phyloP scores from a whole-genome alignment of 2,113 vertebrate species.

The Telmatochromis sp. region DNA sequence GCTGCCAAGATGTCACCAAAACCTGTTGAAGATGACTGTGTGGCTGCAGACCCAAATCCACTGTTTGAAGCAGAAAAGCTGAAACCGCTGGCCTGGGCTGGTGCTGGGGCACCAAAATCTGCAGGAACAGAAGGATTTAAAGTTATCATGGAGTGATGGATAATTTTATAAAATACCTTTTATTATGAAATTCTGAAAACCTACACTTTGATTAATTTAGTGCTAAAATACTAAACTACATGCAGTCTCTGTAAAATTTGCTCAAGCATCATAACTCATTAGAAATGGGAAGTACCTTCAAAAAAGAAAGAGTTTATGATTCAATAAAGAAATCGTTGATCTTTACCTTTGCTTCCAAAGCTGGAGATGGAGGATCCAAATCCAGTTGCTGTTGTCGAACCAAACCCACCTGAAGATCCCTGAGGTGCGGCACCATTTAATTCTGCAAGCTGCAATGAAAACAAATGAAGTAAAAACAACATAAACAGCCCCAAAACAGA shows the following conservation, averaged over 20 bases:
- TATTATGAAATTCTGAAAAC: neutral
- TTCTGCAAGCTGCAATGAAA: conserved; percentile 72
- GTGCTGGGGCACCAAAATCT: conserved; percentile 67
- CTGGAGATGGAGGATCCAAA: conserved; percentile 43
- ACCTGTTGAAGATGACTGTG: conserved; percentile 32
- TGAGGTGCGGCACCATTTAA: conserved; percentile 61
- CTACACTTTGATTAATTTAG: neutral
- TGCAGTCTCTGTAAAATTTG: neutral
- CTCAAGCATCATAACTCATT: neutral
- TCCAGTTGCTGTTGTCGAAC: conserved; percentile 3
- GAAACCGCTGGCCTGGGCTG: conserved; percentile 55
- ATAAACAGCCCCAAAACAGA: neutral
- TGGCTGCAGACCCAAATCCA: conserved; percentile 35
- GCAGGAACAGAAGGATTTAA: neutral
- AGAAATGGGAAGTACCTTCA: neutral
- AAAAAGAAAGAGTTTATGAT: neutral
- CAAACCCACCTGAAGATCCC: conserved; percentile 65
- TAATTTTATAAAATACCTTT: neutral
- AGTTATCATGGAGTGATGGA: neutral
- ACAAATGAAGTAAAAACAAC: neutral
- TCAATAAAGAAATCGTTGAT: neutral
- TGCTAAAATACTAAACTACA: neutral
- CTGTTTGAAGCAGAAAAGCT: conserved; percentile 70
- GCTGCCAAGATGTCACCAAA: conserved; percentile 44
- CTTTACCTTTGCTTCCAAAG: conserved; percentile 74